Percentiles rank a stretch among this genome's conserved stretches.
Conservation (phyloP, 2,113 vertebrate species). For the Butorides virescens region DNA sequence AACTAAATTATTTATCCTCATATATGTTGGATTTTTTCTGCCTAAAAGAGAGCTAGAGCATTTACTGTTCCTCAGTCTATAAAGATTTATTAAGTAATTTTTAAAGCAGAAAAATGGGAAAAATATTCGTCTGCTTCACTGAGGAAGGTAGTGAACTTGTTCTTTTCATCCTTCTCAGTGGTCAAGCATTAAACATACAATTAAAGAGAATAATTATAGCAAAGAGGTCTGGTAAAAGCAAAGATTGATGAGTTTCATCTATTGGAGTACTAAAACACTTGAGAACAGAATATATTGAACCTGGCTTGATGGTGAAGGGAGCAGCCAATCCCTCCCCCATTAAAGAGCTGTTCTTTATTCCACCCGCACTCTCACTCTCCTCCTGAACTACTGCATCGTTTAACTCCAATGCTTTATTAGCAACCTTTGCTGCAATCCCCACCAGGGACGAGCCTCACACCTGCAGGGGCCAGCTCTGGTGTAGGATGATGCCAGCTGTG, state of each 20-base stretch:
- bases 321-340: not conserved
- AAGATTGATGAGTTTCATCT: not conserved
- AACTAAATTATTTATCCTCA: not conserved
- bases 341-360: not conserved
- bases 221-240: not conserved
- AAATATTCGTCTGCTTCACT: not conserved
- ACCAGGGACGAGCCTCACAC: not conserved
- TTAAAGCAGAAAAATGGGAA: not conserved
- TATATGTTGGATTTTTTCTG: not conserved
- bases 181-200: not conserved
- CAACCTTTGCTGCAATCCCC: not conserved
- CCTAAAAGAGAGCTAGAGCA: not conserved
- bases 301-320: not conserved
- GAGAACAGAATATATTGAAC: not conserved
- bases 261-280: not conserved
- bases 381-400: not conserved
- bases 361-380: not conserved
- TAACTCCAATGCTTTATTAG: not conserved
- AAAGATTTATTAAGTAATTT: slow-evolving; percentile 15
- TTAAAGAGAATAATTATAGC: slow-evolving; percentile 1
- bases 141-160: not conserved
- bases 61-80: not conserved
- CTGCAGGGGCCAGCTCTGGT: not conserved
- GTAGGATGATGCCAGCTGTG: not conserved
- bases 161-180: not conserved